These are phyloP conservation scores for Coreoperca whiteheadi DNA, from an alignment of 2,113 vertebrate genomes.

Conservation along the genomic window DNA sequence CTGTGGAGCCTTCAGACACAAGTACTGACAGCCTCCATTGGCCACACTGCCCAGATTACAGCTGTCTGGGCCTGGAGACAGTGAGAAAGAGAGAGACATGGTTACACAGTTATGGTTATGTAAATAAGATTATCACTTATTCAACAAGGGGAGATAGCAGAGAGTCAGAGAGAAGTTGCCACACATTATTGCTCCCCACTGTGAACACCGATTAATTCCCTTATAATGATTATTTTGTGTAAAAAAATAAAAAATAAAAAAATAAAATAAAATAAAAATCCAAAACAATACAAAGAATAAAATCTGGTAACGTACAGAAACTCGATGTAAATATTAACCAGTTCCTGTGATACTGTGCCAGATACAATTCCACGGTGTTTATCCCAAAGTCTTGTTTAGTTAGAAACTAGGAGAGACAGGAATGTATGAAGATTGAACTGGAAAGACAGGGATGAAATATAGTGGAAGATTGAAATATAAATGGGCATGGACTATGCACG, in stretches of 20 bases:
- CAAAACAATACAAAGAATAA: constrained; percentile 16
- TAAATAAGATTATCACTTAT: constrained; percentile 50
- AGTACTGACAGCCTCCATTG: constrained; percentile 95
- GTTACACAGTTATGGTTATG: constrained; percentile 30
- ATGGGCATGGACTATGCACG: neutral
- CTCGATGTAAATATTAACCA: constrained; percentile 12
- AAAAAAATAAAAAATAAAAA: constrained; percentile 25
- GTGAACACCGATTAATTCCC: constrained; percentile 21
- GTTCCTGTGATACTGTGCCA: neutral
- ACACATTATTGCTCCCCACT: constrained; percentile 2
- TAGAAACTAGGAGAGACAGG: constrained; percentile 14
- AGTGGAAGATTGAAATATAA: constrained; percentile 27
- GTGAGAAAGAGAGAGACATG: constrained; percentile 16
- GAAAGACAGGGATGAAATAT: constrained; percentile 32
- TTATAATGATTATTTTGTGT: constrained; percentile 20
- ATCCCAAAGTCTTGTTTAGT: neutral
- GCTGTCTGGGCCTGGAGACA: constrained; percentile 88
- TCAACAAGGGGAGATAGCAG: constrained; percentile 8
- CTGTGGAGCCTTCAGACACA: constrained; percentile 98
- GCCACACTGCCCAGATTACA: constrained; percentile 91
- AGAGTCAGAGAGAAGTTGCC: constrained; percentile 1
- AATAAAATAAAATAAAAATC: constrained; percentile 13
- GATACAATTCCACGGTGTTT: neutral
- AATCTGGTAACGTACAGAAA: constrained; percentile 21
- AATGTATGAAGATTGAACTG: neutral